Evolutionary conservation across 2,113 vertebrate genomes (phyloP).

Genomic region (Azemiops feae): DNA sequence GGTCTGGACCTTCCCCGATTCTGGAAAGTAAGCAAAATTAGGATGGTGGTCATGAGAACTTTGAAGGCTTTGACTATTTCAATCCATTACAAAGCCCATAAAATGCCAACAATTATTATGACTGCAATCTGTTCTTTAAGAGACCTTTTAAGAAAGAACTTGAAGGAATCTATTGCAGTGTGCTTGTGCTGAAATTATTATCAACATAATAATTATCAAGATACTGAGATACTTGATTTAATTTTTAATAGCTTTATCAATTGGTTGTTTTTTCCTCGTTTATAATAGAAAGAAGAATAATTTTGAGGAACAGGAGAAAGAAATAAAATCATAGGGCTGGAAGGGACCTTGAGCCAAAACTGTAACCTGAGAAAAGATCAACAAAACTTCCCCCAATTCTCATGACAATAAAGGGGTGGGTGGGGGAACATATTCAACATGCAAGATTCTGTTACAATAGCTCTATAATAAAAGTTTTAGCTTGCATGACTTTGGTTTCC

Average conservation of each 20-base stretch:
- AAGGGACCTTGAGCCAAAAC: not conserved
- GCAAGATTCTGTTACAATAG: not conserved
- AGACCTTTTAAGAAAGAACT: not conserved
- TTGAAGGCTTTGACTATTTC: not conserved
- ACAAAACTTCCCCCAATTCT: not conserved
- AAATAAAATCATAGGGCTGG: not conserved
- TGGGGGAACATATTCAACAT: not conserved
- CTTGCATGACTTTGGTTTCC: not conserved
- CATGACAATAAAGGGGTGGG: too few species aligned
- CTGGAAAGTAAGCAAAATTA: not conserved
- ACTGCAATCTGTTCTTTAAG: not conserved
- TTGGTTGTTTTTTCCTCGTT: not conserved
- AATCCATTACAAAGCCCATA: not conserved
- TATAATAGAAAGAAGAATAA: not conserved
- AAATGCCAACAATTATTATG: not conserved
- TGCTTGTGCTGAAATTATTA: not conserved
- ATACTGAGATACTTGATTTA: not conserved
- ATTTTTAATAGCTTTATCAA: not conserved
- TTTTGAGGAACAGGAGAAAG: not conserved
- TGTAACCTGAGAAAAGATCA: not conserved
- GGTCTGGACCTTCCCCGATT: not conserved
- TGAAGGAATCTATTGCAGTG: not conserved
- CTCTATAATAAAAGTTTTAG: not conserved
- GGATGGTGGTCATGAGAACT: not conserved
- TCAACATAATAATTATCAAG: not conserved